Evolutionary conservation across 2,797 vertebrate species (phyloP).

Genomic region (Crax fasciolata): DNA sequence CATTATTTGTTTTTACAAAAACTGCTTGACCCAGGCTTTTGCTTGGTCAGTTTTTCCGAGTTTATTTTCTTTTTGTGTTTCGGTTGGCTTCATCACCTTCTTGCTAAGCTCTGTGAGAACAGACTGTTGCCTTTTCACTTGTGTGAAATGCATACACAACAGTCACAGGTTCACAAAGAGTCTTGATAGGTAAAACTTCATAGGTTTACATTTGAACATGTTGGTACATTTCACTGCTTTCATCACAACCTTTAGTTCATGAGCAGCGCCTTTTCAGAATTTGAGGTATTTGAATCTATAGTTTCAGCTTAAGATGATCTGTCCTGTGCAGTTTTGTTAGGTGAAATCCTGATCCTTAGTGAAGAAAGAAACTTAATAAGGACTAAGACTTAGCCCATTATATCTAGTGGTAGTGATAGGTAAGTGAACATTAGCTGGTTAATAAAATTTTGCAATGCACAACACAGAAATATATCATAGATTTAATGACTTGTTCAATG

Average conservation of each 20-base stretch:
- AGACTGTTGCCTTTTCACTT: neutral
- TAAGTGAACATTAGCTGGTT: neutral
- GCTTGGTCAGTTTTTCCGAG: neutral
- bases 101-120: neutral
- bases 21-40: neutral
- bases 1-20: neutral
- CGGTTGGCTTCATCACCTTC: neutral
- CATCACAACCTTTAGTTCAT: neutral
- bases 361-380: neutral
- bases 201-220: neutral
- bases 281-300: neutral
- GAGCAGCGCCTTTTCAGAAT: neutral
- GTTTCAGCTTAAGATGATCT: neutral
- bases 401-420: neutral
- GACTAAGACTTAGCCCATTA: neutral
- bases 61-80: constrained; percentile 29
- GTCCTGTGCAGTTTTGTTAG: neutral
- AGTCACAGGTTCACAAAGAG: neutral
- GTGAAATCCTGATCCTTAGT: neutral
- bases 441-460: neutral
- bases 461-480: neutral
- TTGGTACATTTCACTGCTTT: neutral
- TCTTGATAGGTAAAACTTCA: neutral
- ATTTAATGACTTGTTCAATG: constrained; percentile 54
- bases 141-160: neutral